These are phyloP conservation scores for Diceros bicornis DNA, from an alignment of 2,797 vertebrate genomes.

Conservation along the genomic window DNA sequence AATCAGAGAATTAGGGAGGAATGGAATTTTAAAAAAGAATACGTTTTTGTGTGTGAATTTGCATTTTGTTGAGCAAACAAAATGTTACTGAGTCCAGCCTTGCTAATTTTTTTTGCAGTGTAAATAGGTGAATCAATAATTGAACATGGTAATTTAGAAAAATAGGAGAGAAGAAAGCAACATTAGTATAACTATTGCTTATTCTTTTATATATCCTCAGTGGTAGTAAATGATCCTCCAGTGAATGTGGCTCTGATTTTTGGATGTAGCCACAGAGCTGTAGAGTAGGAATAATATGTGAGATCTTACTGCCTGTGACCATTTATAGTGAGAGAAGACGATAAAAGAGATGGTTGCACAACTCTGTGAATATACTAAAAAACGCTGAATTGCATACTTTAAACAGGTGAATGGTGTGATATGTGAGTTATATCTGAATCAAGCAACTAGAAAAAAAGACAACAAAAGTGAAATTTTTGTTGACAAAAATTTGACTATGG, in stretches of 20 bases:
- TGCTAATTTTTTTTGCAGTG: constrained; percentile 13
- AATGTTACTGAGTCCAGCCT: constrained; percentile 13
- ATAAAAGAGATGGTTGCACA: not conserved
- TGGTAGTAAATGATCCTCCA: not conserved
- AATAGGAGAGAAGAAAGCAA: not conserved
- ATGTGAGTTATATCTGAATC: constrained; percentile 14
- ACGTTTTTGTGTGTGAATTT: constrained; percentile 54
- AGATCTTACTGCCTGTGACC: not conserved
- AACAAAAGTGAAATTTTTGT: not conserved
- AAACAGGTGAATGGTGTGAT: not conserved
- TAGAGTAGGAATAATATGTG: not conserved
- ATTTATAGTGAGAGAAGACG: not conserved
- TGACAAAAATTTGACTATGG: not conserved
- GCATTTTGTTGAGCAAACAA: constrained; percentile 64
- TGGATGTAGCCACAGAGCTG: not conserved
- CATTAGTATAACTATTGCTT: not conserved
- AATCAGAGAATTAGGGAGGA: constrained; percentile 37
- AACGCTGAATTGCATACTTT: not conserved
- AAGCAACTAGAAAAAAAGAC: not conserved
- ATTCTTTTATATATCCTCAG: not conserved
- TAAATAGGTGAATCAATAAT: constrained; percentile 6
- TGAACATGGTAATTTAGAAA: not conserved
- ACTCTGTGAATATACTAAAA: not conserved
- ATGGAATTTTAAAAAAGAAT: constrained; percentile 41
- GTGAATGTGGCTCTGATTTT: not conserved